These are phyloP conservation scores for Melipona bicolor DNA, from an alignment of 2,888 invertebrate genomes.

Conservation along the genomic window DNA sequence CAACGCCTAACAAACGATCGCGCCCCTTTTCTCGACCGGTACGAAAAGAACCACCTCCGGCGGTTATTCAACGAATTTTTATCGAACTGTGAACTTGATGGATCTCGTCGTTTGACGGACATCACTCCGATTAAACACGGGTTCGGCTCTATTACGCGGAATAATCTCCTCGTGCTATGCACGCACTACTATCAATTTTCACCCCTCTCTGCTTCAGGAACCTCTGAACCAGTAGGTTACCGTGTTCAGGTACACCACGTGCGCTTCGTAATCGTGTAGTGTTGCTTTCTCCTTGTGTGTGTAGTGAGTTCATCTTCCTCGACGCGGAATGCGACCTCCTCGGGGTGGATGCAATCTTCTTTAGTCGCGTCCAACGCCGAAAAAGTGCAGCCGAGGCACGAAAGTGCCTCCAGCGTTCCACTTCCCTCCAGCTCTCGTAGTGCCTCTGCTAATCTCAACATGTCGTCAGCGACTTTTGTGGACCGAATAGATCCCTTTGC, in stretches of 20 bases:
- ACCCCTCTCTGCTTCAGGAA: conserved; percentile 54
- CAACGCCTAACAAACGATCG: conserved; percentile 77
- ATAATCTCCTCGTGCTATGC: conserved; percentile 63
- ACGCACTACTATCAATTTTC: conserved; percentile 49
- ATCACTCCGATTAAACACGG: conserved; percentile 24
- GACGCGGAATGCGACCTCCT: conserved; percentile 69
- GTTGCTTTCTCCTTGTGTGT: conserved; percentile 61
- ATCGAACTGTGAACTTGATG: conserved; percentile 49
- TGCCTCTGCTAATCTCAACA: conserved; percentile 79
- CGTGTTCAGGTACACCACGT: conserved; percentile 63
- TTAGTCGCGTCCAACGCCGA: conserved; percentile 65
- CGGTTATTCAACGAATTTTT: conserved; percentile 19
- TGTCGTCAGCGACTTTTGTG: conserved; percentile 94
- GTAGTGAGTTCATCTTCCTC: conserved; percentile 63
- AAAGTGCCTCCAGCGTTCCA: conserved; percentile 57
- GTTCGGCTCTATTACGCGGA: conserved; percentile 31
- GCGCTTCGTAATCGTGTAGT: conserved; percentile 57
- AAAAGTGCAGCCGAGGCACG: conserved; percentile 60
- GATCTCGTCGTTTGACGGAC: conserved; percentile 52
- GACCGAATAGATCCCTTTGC: conserved; percentile 99
- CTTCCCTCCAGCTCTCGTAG: conserved; percentile 69
- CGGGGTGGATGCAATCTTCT: conserved; percentile 61
- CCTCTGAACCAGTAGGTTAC: conserved; percentile 66
- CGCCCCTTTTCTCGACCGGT: conserved; percentile 63
- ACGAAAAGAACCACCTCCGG: conserved; percentile 22